These are phyloP conservation scores for Apodemia mormo DNA, from an alignment of 2,888 invertebrate genomes.

Conservation along the genomic window DNA sequence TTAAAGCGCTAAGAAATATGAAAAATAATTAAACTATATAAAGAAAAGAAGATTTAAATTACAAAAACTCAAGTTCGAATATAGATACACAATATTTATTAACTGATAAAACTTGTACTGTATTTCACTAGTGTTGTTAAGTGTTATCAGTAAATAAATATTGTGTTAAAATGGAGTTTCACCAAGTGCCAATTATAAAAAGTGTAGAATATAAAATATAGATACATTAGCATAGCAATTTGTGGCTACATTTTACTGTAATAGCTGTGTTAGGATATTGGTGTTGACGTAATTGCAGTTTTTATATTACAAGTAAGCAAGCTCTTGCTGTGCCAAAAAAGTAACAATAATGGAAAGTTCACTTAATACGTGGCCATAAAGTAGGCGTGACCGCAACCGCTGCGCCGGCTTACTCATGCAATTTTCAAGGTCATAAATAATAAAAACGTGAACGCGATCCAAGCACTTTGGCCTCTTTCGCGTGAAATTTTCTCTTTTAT, in stretches of 20 bases:
- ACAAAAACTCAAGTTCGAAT: not conserved
- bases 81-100: no score
- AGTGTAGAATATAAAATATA: no score
- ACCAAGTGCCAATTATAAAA: no score
- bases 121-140: no score
- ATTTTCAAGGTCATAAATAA: conserved; percentile 81
- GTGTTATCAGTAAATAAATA: no score
- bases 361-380: conserved; percentile 73
- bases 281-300: conserved; percentile 39
- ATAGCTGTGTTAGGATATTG: conserved; percentile 36
- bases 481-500: conserved; percentile 69
- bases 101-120: no score
- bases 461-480: conserved; percentile 74
- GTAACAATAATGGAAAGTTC: conserved; percentile 63
- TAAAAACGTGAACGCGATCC: conserved; percentile 75
- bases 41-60: not conserved
- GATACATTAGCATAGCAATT: conserved; percentile 21
- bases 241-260: conserved; percentile 30
- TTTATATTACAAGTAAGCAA: conserved; percentile 37
- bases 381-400: conserved; percentile 75
- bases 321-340: conserved; percentile 53
- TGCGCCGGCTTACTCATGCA: conserved; percentile 75
- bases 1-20: not conserved
- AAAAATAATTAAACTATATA: not conserved
- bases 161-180: no score